phyloP scores from a whole-genome alignment of 53 echinoderm and acorn worm species.

The Actinopyga echinites region DNA sequence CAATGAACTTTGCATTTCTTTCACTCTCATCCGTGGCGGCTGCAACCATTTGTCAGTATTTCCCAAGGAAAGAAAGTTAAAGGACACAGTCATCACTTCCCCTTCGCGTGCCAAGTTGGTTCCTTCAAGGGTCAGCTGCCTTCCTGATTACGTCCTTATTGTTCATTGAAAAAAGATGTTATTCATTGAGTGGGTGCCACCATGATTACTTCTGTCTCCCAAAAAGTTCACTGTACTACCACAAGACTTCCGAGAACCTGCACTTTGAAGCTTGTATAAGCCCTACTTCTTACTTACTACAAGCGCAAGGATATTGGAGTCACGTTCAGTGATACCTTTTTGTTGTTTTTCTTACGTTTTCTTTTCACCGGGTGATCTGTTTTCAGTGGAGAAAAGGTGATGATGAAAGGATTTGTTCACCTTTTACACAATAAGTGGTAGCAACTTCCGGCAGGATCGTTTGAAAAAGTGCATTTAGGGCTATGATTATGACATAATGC shows the following conservation, averaged over 20 bases:
- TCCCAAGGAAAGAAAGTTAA: constrained; percentile 27
- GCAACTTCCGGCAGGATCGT: no score
- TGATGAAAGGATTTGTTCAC: no score
- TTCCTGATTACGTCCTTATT: constrained; percentile 36
- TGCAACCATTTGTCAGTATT: constrained; percentile 1
- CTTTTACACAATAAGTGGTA: no score
- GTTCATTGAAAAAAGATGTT: constrained; percentile 34
- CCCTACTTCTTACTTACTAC: not conserved
- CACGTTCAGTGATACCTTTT: not conserved
- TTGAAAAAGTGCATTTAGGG: no score
- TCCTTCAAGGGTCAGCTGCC: constrained; percentile 46
- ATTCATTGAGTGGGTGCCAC: constrained; percentile 32
- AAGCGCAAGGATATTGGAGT: not conserved
- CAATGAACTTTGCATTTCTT: constrained; percentile 5
- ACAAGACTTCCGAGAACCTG: constrained; percentile 34
- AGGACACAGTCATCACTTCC: constrained; percentile 27
- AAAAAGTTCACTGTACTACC: constrained; percentile 28
- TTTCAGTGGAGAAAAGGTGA: no score
- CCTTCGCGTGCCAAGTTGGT: constrained; percentile 40
- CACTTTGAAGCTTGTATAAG: constrained; percentile 26
- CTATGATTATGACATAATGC: no score
- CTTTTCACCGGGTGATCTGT: no score
- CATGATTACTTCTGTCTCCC: constrained; percentile 25
- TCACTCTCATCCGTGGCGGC: not conserved
- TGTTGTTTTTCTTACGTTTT: no score